Conservation (phyloP, 2,113 vertebrate species). For the Pagrus major region DNA sequence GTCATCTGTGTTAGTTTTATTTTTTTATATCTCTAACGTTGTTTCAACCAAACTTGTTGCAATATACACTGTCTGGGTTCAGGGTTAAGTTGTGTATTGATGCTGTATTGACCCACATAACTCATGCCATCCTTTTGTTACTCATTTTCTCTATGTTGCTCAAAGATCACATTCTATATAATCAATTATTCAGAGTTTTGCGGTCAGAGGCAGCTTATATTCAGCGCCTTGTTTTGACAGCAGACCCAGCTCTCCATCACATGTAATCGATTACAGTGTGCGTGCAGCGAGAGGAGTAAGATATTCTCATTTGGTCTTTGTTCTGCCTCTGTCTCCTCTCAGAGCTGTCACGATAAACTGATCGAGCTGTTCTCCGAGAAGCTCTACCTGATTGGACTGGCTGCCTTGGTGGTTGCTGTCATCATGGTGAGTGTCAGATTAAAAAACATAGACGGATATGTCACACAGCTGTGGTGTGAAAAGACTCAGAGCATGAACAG, state of each 20-base stretch:
- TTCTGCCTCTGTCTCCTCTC: slow-evolving; percentile 31
- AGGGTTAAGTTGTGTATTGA: no score
- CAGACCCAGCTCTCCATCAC: neutral
- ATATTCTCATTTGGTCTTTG: neutral
- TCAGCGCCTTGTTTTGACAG: slow-evolving; percentile 21
- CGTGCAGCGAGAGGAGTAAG: neutral
- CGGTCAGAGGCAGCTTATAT: neutral
- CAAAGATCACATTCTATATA: neutral
- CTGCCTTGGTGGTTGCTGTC: slow-evolving; percentile 91
- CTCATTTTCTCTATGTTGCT: neutral
- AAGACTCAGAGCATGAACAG: neutral
- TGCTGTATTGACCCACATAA: no score
- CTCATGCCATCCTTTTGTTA: neutral
- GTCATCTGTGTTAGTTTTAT: no score
- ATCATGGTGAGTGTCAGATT: slow-evolving; percentile 90
- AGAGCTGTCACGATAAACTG: slow-evolving; percentile 89
- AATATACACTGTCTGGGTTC: no score
- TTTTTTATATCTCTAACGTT: no score
- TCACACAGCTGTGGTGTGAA: neutral
- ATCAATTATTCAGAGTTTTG: slow-evolving; percentile 25
- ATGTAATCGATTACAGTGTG: neutral
- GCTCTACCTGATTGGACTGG: slow-evolving; percentile 93
- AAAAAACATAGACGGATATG: neutral
- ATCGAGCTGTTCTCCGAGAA: slow-evolving; percentile 92
- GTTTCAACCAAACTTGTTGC: no score